Evolutionary conservation across 2,113 vertebrate genomes (phyloP), one percentile per base, ranked within the genome.

Genomic region (Dissostichus mawsoni): DNA sequence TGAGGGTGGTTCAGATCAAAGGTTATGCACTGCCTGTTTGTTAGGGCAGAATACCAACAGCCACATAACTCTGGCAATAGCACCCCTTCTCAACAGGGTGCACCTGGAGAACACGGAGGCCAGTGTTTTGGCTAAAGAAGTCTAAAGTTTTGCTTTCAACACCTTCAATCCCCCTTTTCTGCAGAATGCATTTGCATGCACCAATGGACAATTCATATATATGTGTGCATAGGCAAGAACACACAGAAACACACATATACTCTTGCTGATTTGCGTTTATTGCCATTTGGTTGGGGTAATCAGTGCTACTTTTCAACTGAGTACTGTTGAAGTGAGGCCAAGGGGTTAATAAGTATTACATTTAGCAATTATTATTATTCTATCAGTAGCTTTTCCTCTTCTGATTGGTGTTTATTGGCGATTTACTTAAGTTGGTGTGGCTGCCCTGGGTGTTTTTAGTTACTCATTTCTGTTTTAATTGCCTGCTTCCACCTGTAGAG

Each of bases 401-500:
- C 69, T 79, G 74, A 89, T 89, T 87, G 53, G 61, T 86, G 79
- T 91, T 91, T 90, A 92, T 69, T 80, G 85, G 78, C 41, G 29
- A 86, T 78, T 69, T 64, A 87, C 47, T 83, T 75, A 74, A 74
- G 67, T 84, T 80, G 71, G 59, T 78, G 81, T 78, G 74, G 83
- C 70, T 83, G 84, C 78, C 80, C 70, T 74, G 77, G 77, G 61
- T 85, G 79, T 85, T 90, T 81, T 78, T 69, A 84, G 73, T 84
- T 84, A 74, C 80, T 91, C 69, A 61, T 88, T 89, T 83, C 80
- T 69, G 63, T 90, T 94, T 93, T 94, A 93, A 93, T 94, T 93
- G 92, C 93, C 86, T 89, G 71, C 78, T 83, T 93, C 86, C 92
- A 94, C 92, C 92, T 94, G 92, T 93, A 89, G 90, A 83, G 86